Base-by-base conservation (phyloP, 2,113 vertebrate species). In the Perccottus glenii region DNA sequence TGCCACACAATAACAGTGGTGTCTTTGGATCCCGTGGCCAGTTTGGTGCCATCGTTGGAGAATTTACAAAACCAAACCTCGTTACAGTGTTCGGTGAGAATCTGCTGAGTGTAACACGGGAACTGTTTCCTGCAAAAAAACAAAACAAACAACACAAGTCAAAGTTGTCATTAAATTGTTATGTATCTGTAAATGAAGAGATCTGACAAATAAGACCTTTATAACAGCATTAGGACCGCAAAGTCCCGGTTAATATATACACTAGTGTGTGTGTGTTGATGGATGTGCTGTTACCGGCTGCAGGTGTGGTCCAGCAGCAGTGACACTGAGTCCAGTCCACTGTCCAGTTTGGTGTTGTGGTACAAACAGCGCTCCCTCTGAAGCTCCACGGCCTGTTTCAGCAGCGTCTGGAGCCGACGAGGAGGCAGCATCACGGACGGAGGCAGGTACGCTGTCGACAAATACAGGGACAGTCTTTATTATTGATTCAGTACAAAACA, bases 61-160 rank as follows among this genome's bases (percentile, higher is more conserved):
- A 99, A 99, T 87, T 98, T 98, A 91, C 97, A 99, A 92, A 98
- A 99, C 97, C 97, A 99, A 19, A 99, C 96, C 90, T 99, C 97
- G 53, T 99, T 99, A 90, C 97, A 99, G 90, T 99, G 97, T 73
- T 99, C 96, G 2, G 97, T 98, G 48, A 99, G 93, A 77, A 99
- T 96, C 90, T 99, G 97, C 85, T 98, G 96, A 62, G 97, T 98
- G 85, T 96, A 96, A 89, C 97, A 99, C 5, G 97, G 97, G 83
- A 98, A 98, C 91, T 98, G 96, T 84, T 97, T 98, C 93, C 96
- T 99, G 73, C 48, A 74, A 57, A 77, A 55, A 16, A 50, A 4
- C 4, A 59, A 67, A 19, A 60, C 3, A 56, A 2, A 44, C 9
- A 4, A 58, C 3, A 62, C 12, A 4, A 38, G 32, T 42, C 15